Conservation (phyloP, 2,113 vertebrate species). For the Ornithorhynchus anatinus region DNA sequence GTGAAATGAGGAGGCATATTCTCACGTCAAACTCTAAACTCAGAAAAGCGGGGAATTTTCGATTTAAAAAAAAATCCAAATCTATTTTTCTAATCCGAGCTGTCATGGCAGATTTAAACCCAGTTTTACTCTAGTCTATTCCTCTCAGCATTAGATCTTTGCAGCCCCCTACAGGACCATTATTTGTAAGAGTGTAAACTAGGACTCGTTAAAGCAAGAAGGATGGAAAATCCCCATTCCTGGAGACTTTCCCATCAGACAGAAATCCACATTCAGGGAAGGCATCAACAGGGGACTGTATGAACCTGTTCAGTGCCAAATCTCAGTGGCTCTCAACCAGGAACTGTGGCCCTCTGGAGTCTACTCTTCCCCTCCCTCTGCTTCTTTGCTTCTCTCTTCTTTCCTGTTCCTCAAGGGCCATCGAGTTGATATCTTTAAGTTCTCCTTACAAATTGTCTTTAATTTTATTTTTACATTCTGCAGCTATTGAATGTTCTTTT, state of each 20-base stretch:
- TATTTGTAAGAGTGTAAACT: neutral
- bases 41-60: no score
- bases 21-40: neutral
- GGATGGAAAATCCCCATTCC: neutral
- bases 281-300: neutral
- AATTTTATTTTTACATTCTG: no score
- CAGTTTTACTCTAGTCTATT: fast-evolving
- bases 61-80: fast-evolving
- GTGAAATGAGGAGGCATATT: neutral
- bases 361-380: no score
- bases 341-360: no score
- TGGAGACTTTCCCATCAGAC: fast-evolving
- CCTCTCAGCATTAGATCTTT: neutral
- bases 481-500: no score
- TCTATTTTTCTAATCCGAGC: neutral
- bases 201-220: fast-evolving
- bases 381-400: no score
- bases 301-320: neutral
- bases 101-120: neutral
- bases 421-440: no score
- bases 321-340: no score
- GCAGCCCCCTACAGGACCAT: constrained; percentile 26
- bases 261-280: neutral
- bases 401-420: no score
- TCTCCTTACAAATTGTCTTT: no score